Base-by-base conservation (phyloP, 1,140 invertebrate species). In the Pseudomyrmex sp. region DNA sequence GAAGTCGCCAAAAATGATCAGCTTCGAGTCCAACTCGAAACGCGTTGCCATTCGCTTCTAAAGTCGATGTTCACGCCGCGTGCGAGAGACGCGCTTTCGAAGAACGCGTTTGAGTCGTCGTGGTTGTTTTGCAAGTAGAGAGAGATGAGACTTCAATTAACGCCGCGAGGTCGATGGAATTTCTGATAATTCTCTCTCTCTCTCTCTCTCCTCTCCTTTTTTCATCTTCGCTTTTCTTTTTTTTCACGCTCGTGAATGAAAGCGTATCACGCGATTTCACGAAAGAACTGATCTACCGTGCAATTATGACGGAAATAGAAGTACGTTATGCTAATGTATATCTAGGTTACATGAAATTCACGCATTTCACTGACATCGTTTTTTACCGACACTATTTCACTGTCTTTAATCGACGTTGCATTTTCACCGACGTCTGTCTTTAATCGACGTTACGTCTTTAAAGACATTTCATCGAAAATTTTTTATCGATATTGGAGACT, bases 81-180 rank as follows among this genome's bases (percentile, higher is more conserved):
- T 26, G 26, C 26, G 56, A 15, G 59, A 50, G 46, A 63, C 2
- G 18, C 10, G 23, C 20, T 66, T 52, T 50, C 65, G 18, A 20
- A 48, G 35, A 68, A 50, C 65, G 10, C 65, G 65, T 48, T 50
- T 63, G 2, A 35, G 35, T 75, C 18, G 3, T 18, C 20, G 9
- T 50, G 23, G 61, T 58, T 46, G 63, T 79, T 79, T 52, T 70
- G 20, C 52, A 70, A 35, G 26, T 18, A 35, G 26, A 35, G 26
- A 58, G 54, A 59, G 35, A 69, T 23, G 73, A 48, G 66, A 50
- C 23, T 35, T 80, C 68, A 80, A 80, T 80, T 59, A 80, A 50
- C 54, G 56, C 2, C 15, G 48, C 23, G 48, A 65, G 46, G 74
- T 76, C 74, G 66, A 69, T 79, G 54, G 35, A 69, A 79, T 79